Conservation (phyloP, 2,797 vertebrate genomes). For the Microchirus variegatus region DNA sequence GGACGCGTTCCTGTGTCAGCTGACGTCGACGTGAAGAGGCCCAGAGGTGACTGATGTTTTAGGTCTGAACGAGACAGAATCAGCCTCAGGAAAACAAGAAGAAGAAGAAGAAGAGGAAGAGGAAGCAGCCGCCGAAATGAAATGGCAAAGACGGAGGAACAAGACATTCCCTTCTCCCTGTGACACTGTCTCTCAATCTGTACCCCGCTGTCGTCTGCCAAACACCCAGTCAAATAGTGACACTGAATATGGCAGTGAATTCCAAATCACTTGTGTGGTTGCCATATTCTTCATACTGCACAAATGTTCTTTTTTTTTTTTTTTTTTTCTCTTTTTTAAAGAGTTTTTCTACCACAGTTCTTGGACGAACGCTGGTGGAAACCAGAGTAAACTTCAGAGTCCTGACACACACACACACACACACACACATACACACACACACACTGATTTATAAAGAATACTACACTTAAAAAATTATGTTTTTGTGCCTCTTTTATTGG, state of each 20-base stretch:
- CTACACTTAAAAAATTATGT: too few species aligned
- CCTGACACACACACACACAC: conserved; percentile 15
- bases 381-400: conserved; percentile 46
- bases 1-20: conserved; percentile 32
- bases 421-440: conserved; percentile 1
- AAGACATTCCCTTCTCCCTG: conserved; percentile 66
- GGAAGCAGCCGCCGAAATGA: conserved; percentile 37
- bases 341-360: conserved; percentile 32
- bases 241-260: conserved; percentile 76
- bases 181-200: conserved; percentile 80
- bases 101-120: conserved; percentile 12
- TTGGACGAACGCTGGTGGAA: conserved; percentile 41
- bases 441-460: not conserved
- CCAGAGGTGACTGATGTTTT: conserved; percentile 24
- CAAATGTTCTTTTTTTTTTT: conserved; percentile 71
- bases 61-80: conserved; percentile 33
- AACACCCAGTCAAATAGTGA: conserved; percentile 77
- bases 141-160: conserved; percentile 55
- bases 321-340: conserved; percentile 40
- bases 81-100: not conserved
- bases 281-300: conserved; percentile 69
- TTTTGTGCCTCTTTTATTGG: too few species aligned
- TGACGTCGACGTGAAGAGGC: conserved; percentile 12
- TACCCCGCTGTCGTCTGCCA: conserved; percentile 72
- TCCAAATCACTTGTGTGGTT: conserved; percentile 71